phyloP scores from a whole-genome alignment of 2,797 vertebrate genomes.

The Coccyzus lansbergi region DNA sequence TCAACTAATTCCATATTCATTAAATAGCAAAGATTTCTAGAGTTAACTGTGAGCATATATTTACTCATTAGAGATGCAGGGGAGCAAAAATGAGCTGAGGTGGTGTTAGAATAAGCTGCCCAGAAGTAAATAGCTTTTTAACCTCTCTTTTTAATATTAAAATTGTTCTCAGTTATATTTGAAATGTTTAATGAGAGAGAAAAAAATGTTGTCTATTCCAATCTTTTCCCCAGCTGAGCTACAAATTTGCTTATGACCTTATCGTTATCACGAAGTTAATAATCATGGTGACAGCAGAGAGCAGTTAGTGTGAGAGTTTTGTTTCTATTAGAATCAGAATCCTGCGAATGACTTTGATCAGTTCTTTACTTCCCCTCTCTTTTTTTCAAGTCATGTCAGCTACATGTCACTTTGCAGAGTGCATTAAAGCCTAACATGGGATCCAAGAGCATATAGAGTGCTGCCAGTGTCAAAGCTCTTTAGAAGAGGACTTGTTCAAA shows the following conservation, averaged over 20 bases:
- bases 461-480: background rate
- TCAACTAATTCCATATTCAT: background rate
- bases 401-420: background rate
- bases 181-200: slow-evolving; percentile 36
- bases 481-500: background rate
- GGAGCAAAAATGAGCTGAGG: background rate
- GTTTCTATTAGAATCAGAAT: background rate
- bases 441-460: rapidly evolving
- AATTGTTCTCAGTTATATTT: slow-evolving; percentile 21
- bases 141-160: slow-evolving; percentile 49
- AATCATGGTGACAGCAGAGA: slow-evolving; percentile 14
- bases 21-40: background rate
- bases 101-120: background rate
- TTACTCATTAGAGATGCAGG: slow-evolving; percentile 13
- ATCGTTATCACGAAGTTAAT: slow-evolving; percentile 28
- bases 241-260: slow-evolving; percentile 35
- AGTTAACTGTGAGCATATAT: background rate
- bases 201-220: background rate
- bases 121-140: slow-evolving; percentile 33
- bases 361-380: background rate
- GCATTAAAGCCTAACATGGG: background rate
- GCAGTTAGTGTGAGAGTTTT: background rate
- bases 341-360: background rate
- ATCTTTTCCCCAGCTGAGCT: slow-evolving; percentile 4
- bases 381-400: background rate